A percentile compares a stretch with the other conserved stretches of the same genome.
These are phyloP conservation scores for Cyclura pinguis DNA, from an alignment of 2,797 vertebrate species.

Conservation along the genomic window DNA sequence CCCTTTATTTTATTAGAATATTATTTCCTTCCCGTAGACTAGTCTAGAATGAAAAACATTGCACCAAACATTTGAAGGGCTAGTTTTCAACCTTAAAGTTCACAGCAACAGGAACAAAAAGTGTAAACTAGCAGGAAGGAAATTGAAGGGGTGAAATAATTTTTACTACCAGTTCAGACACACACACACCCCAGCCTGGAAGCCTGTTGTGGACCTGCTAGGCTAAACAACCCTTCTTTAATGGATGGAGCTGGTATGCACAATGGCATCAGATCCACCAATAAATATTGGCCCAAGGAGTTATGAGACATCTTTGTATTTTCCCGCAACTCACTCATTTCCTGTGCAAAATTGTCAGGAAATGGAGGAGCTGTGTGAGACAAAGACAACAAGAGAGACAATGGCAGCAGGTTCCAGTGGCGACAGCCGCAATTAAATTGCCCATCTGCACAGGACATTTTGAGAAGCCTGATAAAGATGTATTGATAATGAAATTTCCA, in stretches of 20 bases:
- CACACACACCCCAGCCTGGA: too few relatives aligned
- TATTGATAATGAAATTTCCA: slow-evolving; percentile 38
- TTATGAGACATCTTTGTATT: not conserved
- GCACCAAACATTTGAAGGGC: too few relatives aligned
- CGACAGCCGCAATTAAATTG: slow-evolving; percentile 17
- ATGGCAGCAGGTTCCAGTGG: not conserved
- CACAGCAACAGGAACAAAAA: too few relatives aligned
- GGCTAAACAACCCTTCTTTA: not conserved
- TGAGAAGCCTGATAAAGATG: slow-evolving; percentile 19
- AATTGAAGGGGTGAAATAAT: too few relatives aligned
- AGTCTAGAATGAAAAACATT: too few relatives aligned
- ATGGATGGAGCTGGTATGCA: not conserved
- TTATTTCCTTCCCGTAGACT: too few relatives aligned
- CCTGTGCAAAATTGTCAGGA: slow-evolving; percentile 34
- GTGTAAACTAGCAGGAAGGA: too few relatives aligned
- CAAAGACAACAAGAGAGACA: not conserved
- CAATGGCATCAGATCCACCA: not conserved
- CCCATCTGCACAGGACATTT: slow-evolving; percentile 10
- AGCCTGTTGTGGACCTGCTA: too few relatives aligned
- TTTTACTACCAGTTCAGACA: too few relatives aligned
- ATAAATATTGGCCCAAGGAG: not conserved
- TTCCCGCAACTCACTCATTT: slow-evolving; percentile 16
- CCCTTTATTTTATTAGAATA: too few relatives aligned
- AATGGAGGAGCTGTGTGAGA: not conserved
- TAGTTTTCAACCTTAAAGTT: too few relatives aligned